Base-by-base conservation (phyloP, 2,113 vertebrate genomes). In the Poeciliopsis occidentalis region DNA sequence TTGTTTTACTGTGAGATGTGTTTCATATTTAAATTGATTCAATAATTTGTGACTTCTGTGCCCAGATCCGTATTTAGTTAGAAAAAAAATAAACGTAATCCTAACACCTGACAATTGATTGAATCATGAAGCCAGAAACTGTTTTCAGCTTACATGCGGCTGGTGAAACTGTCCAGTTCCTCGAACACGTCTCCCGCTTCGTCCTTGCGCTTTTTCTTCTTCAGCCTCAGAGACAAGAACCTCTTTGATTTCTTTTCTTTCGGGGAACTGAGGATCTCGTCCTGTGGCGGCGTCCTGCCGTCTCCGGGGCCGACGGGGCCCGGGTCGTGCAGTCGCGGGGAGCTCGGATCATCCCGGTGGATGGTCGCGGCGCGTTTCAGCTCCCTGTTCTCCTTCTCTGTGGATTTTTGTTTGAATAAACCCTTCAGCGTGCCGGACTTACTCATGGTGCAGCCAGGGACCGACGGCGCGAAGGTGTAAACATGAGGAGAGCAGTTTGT, bases 351-450 rank as follows among this genome's bases (percentile, higher is more conserved):
- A 8, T 74, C 65, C 0, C 3, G 1, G 39, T 76, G 29, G 1
- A 24, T 61, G 57, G 29, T 64, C 10, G 62, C 39, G 0, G 78
- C 8, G 24, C 11, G 54, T 29, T 82, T 78, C 51, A 1, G 26
- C 31, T 85, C 80, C 67, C 86, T 87, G 0, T 22, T 63, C 51
- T 57, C 51, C n/a, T 75, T 73, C 0, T 87, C 84, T 0, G 24
- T 62, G 5, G 91, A 91, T 3, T 89, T 92, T 0, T 67, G 0
- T 32, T 82, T 90, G 7, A 93, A 93, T 0, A 89, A 4, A 1
- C 92, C 73, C 69, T 69, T 88, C 29, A 90, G 76, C 0, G 83
- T 29, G 80, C 71, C 26, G 69, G 92, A 85, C 75, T 85, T 92
- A 31, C 85, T 93, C 92, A 93, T 93, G 75, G 60, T 75, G 51